phyloP scores from a whole-genome alignment of 1,140 invertebrate genomes.

The Rhyzopertha dominica region DNA sequence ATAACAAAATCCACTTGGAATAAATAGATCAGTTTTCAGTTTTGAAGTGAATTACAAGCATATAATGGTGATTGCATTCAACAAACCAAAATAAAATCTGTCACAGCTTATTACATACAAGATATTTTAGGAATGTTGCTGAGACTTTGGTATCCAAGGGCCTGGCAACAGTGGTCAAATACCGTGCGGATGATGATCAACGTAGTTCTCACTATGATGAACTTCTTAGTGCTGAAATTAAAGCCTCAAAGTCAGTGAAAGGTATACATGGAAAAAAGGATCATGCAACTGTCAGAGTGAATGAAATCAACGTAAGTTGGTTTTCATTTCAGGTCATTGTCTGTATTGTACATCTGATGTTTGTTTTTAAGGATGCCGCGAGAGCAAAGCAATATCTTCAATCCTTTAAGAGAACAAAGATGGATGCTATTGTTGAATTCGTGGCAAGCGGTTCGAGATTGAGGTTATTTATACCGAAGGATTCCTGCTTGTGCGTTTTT shows the following conservation, averaged over 20 bases:
- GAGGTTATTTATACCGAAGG: slow-evolving; percentile 89
- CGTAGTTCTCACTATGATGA: slow-evolving; percentile 91
- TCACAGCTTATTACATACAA: too few relatives aligned
- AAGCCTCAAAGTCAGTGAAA: slow-evolving; percentile 80
- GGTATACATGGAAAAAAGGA: slow-evolving; percentile 86
- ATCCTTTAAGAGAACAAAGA: slow-evolving; percentile 80
- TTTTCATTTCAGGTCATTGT: slow-evolving; percentile 7
- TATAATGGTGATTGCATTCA: too few relatives aligned
- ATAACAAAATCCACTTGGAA: too few relatives aligned
- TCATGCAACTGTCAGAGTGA: slow-evolving; percentile 73
- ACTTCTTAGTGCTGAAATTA: slow-evolving; percentile 86
- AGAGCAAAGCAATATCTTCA: slow-evolving; percentile 91
- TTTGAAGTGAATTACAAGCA: too few relatives aligned
- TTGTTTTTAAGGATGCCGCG: slow-evolving; percentile 56
- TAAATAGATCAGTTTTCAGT: too few relatives aligned
- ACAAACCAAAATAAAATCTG: too few relatives aligned
- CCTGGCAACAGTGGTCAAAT: slow-evolving; percentile 84
- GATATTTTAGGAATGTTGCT: slow-evolving; percentile 81
- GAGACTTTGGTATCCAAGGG: slow-evolving; percentile 92
- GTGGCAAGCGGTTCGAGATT: slow-evolving; percentile 90
- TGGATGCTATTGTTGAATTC: slow-evolving; percentile 91
- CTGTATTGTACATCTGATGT: neutral
- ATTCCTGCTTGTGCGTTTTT: slow-evolving; percentile 93
- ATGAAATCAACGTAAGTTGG: slow-evolving; percentile 71
- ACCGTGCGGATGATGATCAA: slow-evolving; percentile 94